Base-by-base conservation (phyloP, 2,113 vertebrate genomes). In the Falcunculus frontatus region DNA sequence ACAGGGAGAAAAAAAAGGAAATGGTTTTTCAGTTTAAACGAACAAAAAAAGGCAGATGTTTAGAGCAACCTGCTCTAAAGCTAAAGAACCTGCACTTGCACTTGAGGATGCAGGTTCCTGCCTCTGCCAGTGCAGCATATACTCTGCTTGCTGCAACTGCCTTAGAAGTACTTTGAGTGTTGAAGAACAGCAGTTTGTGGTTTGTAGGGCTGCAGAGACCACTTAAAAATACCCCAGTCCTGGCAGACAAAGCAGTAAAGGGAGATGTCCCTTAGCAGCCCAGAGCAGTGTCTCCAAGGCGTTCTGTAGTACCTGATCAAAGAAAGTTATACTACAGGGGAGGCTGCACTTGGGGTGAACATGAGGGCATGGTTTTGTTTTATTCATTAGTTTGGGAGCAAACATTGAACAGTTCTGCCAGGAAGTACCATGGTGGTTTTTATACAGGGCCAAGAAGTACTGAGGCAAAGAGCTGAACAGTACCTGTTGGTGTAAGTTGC, bases 401-500 rank as follows among this genome's bases (percentile, higher is more conserved):
- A 82, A 55, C 17, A 27, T 37, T 13, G 73, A 83, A 23, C 18
- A 85, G 62, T 21, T 29, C 76, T 55, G 27, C n/a, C 46, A 65
- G 55, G 39, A 78, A 92, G 13, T n/a, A 56, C 21, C 32, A 37
- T 0, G 0, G 26, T 30, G 7, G 17, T 7, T 94, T 81, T 73
- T 37, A 29, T 8, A 65, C 30, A 56, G 41, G 41, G 16, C 30
- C 50, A 41, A 26, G 46, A 78, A 65, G 30, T 13, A 50, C 4
- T 0, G 67, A 33, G 44, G 69, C 44, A 90, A 76, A 84, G 46
- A 63, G 55, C 57, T n/a, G 6, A 49, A 52, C 39, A 52, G 87
- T 97, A 99, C 99, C 99, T 98, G 98, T 99, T 99, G 96, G 99
- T 99, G 94, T 98, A 99, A 11, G 99, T 98, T 0, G 99, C 96